Conservation (phyloP, 2,113 vertebrate genomes). For the Hippolais icterina region DNA sequence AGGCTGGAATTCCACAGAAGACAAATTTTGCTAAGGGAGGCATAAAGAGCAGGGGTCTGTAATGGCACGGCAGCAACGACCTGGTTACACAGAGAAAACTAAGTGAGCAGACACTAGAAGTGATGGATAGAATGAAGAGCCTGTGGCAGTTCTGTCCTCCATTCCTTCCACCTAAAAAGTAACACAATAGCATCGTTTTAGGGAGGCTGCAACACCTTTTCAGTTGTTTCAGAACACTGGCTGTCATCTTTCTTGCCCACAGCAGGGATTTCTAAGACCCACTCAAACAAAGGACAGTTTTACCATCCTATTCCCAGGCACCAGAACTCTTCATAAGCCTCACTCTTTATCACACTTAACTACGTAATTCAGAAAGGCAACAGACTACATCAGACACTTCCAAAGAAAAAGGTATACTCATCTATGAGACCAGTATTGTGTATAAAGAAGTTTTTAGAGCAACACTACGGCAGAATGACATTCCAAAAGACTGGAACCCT, state of each 20-base stretch:
- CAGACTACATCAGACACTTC: background rate
- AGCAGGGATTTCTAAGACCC: background rate
- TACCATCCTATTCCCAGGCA: background rate
- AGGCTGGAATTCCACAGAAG: background rate
- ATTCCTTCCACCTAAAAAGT: background rate
- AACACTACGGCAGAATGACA: accelerated
- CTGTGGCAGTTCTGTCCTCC: background rate
- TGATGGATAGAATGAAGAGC: background rate
- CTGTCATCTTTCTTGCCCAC: background rate
- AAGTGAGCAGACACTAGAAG: background rate
- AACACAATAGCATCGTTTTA: background rate
- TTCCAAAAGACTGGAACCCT: background rate
- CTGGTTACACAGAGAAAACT: background rate
- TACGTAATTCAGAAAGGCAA: background rate
- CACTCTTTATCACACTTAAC: background rate
- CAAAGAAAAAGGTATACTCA: background rate
- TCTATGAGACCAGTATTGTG: background rate
- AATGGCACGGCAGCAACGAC: background rate
- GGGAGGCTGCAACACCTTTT: background rate
- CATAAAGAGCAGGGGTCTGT: background rate
- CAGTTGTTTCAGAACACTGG: background rate
- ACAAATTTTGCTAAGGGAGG: background rate
- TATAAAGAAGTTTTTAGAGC: background rate
- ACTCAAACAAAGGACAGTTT: accelerated
- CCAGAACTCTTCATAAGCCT: background rate